Percentiles rank a stretch among this genome's conserved stretches.
Evolutionary conservation across 64 coral and sea anemone species (phyloP).

Genomic region (Orbicella faveolata): DNA sequence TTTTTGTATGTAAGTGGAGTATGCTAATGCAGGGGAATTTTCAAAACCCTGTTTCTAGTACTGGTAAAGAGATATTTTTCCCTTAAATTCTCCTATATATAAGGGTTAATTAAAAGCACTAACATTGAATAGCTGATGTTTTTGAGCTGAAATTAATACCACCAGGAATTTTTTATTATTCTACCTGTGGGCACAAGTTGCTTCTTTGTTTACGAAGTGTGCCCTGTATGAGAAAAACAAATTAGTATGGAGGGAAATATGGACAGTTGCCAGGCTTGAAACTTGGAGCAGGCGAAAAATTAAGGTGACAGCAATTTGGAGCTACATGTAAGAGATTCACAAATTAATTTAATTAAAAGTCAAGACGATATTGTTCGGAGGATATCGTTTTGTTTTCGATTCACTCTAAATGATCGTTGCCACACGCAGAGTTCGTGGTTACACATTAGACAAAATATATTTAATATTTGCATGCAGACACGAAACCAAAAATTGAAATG

Average conservation of each 20-base stretch:
- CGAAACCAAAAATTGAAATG: no score
- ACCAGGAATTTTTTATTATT: not conserved
- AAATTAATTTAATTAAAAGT: not conserved
- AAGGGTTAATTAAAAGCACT: not conserved
- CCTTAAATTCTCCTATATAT: not conserved
- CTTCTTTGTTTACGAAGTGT: not conserved
- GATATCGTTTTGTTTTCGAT: not conserved
- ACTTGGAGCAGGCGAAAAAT: not conserved
- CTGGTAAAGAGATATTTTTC: not conserved
- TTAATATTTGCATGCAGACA: not conserved
- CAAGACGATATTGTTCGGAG: not conserved
- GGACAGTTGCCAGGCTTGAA: not conserved
- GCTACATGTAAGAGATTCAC: not conserved
- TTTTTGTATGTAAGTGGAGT: not conserved
- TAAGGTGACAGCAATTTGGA: not conserved
- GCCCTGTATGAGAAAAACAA: not conserved
- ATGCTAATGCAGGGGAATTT: not conserved
- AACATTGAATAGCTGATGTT: not conserved
- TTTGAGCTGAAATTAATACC: not conserved
- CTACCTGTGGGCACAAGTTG: not conserved
- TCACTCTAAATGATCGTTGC: not conserved
- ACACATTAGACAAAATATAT: slow-evolving; percentile 7
- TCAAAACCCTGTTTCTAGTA: not conserved
- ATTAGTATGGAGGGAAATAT: no score
- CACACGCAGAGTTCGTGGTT: not conserved